Conservation (phyloP, 2,797 vertebrate species). For the Pristis pectinata region DNA sequence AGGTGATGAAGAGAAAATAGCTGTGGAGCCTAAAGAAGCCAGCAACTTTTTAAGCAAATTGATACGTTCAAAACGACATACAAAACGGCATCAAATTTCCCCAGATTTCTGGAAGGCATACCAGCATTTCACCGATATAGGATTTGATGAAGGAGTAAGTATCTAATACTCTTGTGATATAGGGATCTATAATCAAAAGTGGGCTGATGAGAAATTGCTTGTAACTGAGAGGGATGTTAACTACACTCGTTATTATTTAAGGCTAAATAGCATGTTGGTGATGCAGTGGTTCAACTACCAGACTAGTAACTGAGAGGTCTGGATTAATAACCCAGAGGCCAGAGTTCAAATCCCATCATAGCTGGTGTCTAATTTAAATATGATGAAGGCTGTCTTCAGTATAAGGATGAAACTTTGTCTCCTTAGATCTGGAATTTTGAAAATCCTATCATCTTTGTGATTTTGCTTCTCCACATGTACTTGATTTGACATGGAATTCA, state of each 20-base stretch:
- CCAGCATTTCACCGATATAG: slow-evolving; percentile 67
- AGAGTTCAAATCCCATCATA: too few relatives aligned
- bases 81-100: slow-evolving; percentile 72
- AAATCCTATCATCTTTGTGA: not conserved
- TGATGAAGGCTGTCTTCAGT: too few relatives aligned
- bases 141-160: slow-evolving; percentile 67
- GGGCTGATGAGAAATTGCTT: not conserved
- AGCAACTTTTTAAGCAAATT: slow-evolving; percentile 50
- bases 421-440: too few relatives aligned
- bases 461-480: not conserved
- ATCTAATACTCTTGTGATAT: not conserved
- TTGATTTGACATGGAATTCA: not conserved
- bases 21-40: slow-evolving; percentile 41
- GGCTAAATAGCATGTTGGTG: not conserved
- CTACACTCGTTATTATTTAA: not conserved
- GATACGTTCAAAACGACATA: slow-evolving; percentile 63
- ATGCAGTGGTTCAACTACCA: too few relatives aligned
- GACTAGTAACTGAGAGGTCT: too few relatives aligned
- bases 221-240: not conserved
- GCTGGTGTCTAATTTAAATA: too few relatives aligned
- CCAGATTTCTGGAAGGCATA: slow-evolving; percentile 73
- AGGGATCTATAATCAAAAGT: not conserved
- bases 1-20: slow-evolving; percentile 9
- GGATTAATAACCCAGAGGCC: too few relatives aligned
- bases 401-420: too few relatives aligned